phyloP scores from a whole-genome alignment of 2,888 invertebrate genomes.

The Archaeoteleia sp. region DNA sequence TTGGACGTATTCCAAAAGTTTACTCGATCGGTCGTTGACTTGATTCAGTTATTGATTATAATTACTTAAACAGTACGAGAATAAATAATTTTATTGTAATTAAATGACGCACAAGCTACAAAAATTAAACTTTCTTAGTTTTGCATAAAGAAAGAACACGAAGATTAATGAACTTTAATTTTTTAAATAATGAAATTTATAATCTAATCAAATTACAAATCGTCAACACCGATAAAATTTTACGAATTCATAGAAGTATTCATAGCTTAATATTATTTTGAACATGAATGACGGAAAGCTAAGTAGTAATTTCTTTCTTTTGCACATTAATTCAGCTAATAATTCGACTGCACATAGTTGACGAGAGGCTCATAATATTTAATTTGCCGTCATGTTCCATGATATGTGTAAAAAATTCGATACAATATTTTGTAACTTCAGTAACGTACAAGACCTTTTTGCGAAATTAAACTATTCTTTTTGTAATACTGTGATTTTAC shows the following conservation, averaged over 20 bases:
- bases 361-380: not conserved
- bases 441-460: not conserved
- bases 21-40: no score
- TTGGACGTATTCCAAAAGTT: no score
- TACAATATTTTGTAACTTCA: not conserved
- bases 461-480: no score
- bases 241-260: no score
- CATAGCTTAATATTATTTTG: not conserved
- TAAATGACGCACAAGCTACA: no score
- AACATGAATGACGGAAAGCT: not conserved
- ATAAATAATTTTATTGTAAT: not conserved
- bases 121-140: no score
- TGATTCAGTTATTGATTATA: no score
- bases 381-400: not conserved
- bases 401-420: constrained; percentile 16
- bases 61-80: not conserved
- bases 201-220: no score
- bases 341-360: not conserved
- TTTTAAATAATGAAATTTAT: not conserved
- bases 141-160: no score
- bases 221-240: no score
- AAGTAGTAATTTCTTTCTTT: not conserved
- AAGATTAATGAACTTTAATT: no score
- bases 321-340: constrained; percentile 2
- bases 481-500: no score